phyloP scores from a whole-genome alignment of 2,113 vertebrate genomes.

The Piliocolobus tephrosceles region DNA sequence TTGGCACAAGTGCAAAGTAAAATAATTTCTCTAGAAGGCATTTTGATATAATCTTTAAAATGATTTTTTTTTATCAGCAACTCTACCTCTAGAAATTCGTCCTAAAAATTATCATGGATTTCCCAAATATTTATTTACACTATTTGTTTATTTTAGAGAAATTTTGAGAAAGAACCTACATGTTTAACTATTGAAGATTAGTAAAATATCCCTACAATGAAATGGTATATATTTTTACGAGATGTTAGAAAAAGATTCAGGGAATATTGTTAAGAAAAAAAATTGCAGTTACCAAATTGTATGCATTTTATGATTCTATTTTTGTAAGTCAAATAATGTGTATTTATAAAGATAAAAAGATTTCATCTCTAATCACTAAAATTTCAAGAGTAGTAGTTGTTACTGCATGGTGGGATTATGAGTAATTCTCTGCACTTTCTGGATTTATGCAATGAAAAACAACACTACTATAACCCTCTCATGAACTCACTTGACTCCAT shows the following conservation, averaged over 20 bases:
- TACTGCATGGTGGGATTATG: not conserved
- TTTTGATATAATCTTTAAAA: slow-evolving; percentile 10
- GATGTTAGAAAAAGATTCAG: not conserved
- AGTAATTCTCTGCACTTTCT: not conserved
- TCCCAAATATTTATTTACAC: not conserved
- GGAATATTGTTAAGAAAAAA: slow-evolving; percentile 5
- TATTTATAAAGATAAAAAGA: not conserved
- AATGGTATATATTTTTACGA: not conserved
- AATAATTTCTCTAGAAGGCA: not conserved
- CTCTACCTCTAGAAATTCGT: not conserved
- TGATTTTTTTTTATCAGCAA: not conserved
- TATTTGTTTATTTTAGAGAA: not conserved
- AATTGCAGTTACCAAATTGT: not conserved
- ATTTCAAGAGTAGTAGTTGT: not conserved
- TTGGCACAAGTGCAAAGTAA: not conserved
- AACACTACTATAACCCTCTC: not conserved
- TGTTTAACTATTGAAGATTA: not conserved
- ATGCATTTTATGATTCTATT: not conserved
- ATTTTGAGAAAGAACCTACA: not conserved
- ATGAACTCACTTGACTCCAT: not conserved
- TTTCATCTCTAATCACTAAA: not conserved
- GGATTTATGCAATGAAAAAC: not conserved
- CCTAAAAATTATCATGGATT: not conserved
- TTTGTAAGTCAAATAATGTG: not conserved
- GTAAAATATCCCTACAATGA: slow-evolving; percentile 1